Percentiles rank a stretch among this genome's conserved stretches.
Conservation (phyloP, 2,797 vertebrate species). For the Acipenser ruthenus region DNA sequence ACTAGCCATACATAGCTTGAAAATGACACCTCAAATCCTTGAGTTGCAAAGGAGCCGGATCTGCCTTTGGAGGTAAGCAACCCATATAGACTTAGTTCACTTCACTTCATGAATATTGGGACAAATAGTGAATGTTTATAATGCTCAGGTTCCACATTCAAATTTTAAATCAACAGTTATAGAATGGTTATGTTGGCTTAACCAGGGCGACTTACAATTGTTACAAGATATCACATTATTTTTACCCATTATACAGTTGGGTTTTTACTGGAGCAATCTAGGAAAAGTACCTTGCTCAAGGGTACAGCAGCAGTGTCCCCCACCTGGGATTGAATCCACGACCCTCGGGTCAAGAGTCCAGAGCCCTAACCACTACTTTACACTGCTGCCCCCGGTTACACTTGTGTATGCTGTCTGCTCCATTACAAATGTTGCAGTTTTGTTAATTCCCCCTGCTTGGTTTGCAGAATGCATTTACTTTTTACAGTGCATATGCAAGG, state of each 20-base stretch:
- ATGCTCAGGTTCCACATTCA: conserved; percentile 43
- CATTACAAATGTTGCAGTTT: neutral
- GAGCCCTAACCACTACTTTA: too few species aligned
- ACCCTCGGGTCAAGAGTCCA: too few species aligned
- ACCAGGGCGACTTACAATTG: too few species aligned
- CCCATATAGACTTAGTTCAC: neutral
- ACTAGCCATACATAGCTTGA: neutral
- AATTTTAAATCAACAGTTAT: conserved; percentile 48
- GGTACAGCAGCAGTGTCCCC: too few species aligned
- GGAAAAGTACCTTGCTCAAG: too few species aligned
- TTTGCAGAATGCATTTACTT: neutral
- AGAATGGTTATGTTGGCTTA: conserved; percentile 14
- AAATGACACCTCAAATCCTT: neutral
- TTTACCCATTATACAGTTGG: too few species aligned
- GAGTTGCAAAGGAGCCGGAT: neutral
- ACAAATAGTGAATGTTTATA: conserved; percentile 5
- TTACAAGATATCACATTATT: too few species aligned
- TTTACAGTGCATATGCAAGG: neutral
- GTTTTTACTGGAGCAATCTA: too few species aligned
- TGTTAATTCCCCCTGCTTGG: neutral
- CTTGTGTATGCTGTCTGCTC: neutral
- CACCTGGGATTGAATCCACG: too few species aligned
- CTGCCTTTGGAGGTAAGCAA: neutral
- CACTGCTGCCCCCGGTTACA: too few species aligned
- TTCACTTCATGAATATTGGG: neutral